Base-by-base conservation (phyloP, 1,140 invertebrate species). In the Drosophila ficusphila region DNA sequence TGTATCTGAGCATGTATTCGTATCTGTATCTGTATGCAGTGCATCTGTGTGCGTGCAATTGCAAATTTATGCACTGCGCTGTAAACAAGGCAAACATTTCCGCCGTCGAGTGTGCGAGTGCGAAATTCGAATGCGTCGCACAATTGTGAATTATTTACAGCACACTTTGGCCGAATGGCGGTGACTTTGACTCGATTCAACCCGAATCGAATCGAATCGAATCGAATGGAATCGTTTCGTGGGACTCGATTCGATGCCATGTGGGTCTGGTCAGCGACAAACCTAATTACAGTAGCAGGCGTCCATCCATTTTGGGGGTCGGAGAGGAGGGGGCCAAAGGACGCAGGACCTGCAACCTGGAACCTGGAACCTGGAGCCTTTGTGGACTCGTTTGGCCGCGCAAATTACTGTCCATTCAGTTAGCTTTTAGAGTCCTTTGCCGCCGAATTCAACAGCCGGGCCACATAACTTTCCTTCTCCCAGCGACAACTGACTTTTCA, bases 71-170 rank as follows among this genome's bases (percentile, higher is more conserved):
- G 81, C 81, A 82, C 82, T 86, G 77, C 77, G 77, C 67, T 88
- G 81, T 86, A 86, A 86, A 86, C 82, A 88, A 77, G 72, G 73
- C 77, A 86, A 88, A 86, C 81, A 86, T 86, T 86, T 86, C 81
- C 81, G 60, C 53, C 54, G 19, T 27, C 19, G 9, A 27, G 29
- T 21, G 42, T 18, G 42, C 27, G 49, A 76, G 56, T 57, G 70
- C 65, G 56, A 64, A 70, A 74, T 64, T 70, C 65, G 73, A 76
- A 71, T 72, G 69, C 74, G 64, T 64, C 54, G 61, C 67, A 34
- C 61, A 79, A 68, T 85, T 79, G 57, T 81, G 73, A 86, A 85
- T 86, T 85, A 85, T 85, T 86, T 81, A 76, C 76, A 81, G 81
- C 82, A 86, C 77, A 73, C 76, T 86, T 81, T 76, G 44, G 42